Conservation (phyloP, 2,113 vertebrate genomes). For the Nothoprocta perdicaria region DNA sequence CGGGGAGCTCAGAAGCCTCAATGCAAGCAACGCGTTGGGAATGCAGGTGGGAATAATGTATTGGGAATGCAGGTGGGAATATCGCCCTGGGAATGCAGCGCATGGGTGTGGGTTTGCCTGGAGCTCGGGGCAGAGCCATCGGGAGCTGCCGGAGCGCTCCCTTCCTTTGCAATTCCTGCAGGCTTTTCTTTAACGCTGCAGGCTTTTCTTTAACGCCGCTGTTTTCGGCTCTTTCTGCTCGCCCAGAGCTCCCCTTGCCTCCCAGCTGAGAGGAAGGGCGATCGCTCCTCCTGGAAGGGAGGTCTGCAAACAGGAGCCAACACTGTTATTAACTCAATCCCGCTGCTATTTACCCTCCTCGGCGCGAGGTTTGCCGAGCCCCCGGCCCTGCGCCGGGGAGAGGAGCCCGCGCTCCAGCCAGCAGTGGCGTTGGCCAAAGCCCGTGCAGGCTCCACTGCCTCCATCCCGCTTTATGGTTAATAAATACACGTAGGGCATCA, state of each 20-base stretch:
- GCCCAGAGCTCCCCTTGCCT: background rate
- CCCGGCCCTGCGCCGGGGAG: background rate
- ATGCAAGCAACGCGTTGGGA: too few relatives aligned
- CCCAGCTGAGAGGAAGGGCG: background rate
- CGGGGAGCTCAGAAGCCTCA: too few relatives aligned
- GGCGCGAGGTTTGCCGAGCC: background rate
- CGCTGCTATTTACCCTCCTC: background rate
- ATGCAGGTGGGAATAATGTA: too few relatives aligned
- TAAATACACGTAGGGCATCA: background rate
- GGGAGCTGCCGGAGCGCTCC: rapidly evolving
- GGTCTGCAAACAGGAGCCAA: background rate
- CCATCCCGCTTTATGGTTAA: background rate
- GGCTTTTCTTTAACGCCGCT: rapidly evolving
- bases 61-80: too few relatives aligned
- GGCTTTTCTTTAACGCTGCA: too few relatives aligned
- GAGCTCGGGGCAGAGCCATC: rapidly evolving
- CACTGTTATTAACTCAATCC: background rate
- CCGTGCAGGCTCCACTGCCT: background rate
- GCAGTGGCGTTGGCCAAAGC: background rate
- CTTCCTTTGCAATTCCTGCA: background rate
- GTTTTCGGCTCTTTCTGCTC: background rate
- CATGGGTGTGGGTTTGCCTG: too few relatives aligned
- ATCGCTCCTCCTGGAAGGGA: background rate
- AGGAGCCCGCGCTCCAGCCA: background rate
- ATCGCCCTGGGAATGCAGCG: too few relatives aligned